Evolutionary conservation across 64 coral and sea anemone species (phyloP).

Genomic region (Dendrophyllia cribrosa): DNA sequence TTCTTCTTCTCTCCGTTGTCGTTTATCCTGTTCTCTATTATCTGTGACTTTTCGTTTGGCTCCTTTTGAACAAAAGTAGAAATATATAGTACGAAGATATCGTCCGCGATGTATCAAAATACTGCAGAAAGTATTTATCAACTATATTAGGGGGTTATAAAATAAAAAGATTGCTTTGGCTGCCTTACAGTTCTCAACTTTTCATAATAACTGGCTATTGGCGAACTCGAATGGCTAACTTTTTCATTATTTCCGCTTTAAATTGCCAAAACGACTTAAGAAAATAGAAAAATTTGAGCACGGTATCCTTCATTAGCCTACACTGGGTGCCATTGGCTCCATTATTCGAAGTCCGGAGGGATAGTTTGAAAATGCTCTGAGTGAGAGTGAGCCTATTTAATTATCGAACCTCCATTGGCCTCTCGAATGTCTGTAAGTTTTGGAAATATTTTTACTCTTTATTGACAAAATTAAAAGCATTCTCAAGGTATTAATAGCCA

Average conservation of each 20-base stretch:
- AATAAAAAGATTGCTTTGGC: not conserved
- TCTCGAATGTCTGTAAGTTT: too few relatives aligned
- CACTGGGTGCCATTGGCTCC: too few relatives aligned
- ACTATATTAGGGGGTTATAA: constrained; percentile 7
- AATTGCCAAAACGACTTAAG: constrained; percentile 6
- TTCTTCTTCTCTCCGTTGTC: constrained; percentile 17
- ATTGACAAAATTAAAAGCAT: too few relatives aligned
- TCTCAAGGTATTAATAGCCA: too few relatives aligned
- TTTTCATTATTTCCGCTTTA: not conserved
- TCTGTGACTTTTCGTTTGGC: constrained; percentile 1
- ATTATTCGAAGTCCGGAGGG: too few relatives aligned
- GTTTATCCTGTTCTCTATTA: constrained; percentile 22
- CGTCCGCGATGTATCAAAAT: not conserved
- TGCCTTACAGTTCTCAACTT: not conserved
- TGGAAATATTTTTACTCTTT: too few relatives aligned
- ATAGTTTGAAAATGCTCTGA: too few relatives aligned
- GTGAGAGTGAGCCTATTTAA: too few relatives aligned
- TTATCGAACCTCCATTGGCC: too few relatives aligned
- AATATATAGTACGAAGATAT: not conserved
- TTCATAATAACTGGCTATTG: not conserved
- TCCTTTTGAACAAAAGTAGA: not conserved
- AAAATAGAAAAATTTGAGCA: not conserved
- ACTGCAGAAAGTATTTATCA: not conserved
- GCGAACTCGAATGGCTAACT: constrained; percentile 25
- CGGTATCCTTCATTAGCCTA: too few relatives aligned